Percentiles rank a stretch among this genome's conserved stretches.
phyloP scores from a whole-genome alignment of 1,140 invertebrate species.

The Bursaphelenchus mucronatus region DNA sequence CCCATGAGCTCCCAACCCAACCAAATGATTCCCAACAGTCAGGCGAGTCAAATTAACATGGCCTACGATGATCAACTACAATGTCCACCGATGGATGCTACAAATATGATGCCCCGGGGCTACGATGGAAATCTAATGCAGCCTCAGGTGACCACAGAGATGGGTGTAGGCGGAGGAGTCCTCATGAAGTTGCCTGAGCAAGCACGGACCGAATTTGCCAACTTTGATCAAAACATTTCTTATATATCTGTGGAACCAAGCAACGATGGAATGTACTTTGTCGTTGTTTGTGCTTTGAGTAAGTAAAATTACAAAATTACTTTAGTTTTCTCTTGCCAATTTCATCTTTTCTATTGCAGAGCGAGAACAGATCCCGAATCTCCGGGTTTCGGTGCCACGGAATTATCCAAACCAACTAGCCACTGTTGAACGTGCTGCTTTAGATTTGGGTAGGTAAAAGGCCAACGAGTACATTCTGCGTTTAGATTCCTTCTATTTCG shows the following conservation, averaged over 20 bases:
- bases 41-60: conserved; percentile 20
- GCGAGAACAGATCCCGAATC: conserved; percentile 29
- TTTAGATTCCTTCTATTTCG: conserved; percentile 42
- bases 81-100: conserved; percentile 12
- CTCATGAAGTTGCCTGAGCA: conserved; percentile 28
- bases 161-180: no score
- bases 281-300: conserved; percentile 32
- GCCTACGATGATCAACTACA: neutral
- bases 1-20: neutral
- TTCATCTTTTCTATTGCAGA: conserved; percentile 26
- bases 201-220: conserved; percentile 28
- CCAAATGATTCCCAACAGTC: neutral
- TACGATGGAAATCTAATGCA: no score
- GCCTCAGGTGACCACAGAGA: no score
- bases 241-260: conserved; percentile 28
- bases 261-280: conserved; percentile 26
- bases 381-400: conserved; percentile 33
- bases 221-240: conserved; percentile 38
- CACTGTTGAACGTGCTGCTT: conserved; percentile 28
- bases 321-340: neutral
- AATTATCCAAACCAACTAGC: conserved; percentile 28
- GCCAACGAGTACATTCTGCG: conserved; percentile 15
- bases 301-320: conserved; percentile 12
- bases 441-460: conserved; percentile 33
- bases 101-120: neutral